Conservation (phyloP, 2,113 vertebrate species). For the Cranoglanis bouderius region DNA sequence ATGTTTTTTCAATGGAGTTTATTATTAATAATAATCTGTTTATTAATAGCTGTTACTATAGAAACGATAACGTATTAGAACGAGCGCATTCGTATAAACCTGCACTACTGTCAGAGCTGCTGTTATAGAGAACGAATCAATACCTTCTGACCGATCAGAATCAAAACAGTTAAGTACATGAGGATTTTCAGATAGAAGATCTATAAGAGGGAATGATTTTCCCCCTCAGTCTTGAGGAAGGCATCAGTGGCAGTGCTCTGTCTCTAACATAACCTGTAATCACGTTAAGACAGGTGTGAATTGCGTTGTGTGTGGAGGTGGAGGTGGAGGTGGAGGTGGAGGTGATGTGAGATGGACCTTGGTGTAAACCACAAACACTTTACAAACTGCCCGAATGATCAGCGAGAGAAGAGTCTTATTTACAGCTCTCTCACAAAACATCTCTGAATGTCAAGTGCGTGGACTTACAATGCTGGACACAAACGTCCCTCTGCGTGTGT, state of each 20-base stretch:
- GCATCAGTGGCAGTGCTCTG: background rate
- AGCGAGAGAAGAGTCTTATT: conserved; percentile 27
- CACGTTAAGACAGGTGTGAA: conserved; percentile 47
- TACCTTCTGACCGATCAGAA: background rate
- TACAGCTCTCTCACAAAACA: conserved; percentile 32
- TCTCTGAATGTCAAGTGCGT: conserved; percentile 30
- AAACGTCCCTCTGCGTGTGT: background rate
- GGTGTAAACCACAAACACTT: background rate
- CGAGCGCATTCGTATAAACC: background rate
- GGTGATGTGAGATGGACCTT: background rate
- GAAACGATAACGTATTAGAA: background rate
- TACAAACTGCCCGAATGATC: background rate
- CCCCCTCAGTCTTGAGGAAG: background rate
- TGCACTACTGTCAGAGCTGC: background rate
- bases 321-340: background rate
- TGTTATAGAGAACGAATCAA: background rate
- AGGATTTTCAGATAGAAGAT: background rate
- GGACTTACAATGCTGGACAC: background rate
- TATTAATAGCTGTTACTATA: background rate
- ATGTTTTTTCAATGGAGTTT: background rate
- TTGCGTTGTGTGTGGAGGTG: conserved; percentile 27
- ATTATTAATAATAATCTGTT: background rate
- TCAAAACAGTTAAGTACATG: background rate
- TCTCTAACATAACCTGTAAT: conserved; percentile 60
- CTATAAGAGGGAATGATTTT: background rate